phyloP scores from a whole-genome alignment of 2,113 vertebrate species.

The Petrocephalus microphthalmus region DNA sequence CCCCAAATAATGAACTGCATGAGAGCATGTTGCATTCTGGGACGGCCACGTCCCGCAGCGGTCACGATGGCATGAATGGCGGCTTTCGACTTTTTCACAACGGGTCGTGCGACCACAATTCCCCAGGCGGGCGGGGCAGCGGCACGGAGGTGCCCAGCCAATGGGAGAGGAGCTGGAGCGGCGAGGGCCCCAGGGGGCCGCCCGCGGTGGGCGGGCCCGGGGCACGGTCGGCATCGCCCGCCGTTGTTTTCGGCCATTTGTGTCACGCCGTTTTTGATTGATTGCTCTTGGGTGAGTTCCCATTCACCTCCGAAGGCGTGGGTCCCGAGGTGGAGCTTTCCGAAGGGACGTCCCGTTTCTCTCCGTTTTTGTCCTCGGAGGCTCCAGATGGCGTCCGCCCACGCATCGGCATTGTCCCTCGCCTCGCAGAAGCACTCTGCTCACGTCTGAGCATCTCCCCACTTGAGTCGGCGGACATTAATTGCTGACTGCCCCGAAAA shows the following conservation, averaged over 20 bases:
- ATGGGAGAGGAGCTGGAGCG: constrained; percentile 42
- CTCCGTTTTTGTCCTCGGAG: constrained; percentile 58
- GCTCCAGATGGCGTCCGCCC: constrained; percentile 85
- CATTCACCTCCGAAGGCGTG: constrained; percentile 73
- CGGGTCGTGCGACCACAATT: constrained; percentile 55
- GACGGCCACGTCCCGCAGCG: constrained; percentile 42
- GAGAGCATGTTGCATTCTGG: constrained; percentile 61
- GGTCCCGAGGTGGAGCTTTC: constrained; percentile 45
- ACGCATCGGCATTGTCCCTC: constrained; percentile 82
- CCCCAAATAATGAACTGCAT: constrained; percentile 49
- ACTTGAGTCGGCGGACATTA: constrained; percentile 55
- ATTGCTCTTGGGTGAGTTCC: constrained; percentile 74
- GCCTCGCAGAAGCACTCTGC: constrained; percentile 48
- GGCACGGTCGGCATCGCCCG: constrained; percentile 56
- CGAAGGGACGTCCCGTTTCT: constrained; percentile 48
- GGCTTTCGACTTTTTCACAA: constrained; percentile 32
- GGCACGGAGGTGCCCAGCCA: constrained; percentile 46
- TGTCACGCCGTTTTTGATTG: constrained; percentile 77
- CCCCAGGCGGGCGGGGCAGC: constrained; percentile 28
- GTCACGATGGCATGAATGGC: constrained; percentile 55
- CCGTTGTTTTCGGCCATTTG: constrained; percentile 68
- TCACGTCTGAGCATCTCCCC: constrained; percentile 53
- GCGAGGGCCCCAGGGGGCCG: constrained; percentile 58
- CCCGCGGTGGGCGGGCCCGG: constrained; percentile 55
- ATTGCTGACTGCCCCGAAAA: constrained; percentile 52